These are phyloP conservation scores for Nautilus pompilius DNA, from an alignment of 1,140 invertebrate species.

Conservation along the genomic window DNA sequence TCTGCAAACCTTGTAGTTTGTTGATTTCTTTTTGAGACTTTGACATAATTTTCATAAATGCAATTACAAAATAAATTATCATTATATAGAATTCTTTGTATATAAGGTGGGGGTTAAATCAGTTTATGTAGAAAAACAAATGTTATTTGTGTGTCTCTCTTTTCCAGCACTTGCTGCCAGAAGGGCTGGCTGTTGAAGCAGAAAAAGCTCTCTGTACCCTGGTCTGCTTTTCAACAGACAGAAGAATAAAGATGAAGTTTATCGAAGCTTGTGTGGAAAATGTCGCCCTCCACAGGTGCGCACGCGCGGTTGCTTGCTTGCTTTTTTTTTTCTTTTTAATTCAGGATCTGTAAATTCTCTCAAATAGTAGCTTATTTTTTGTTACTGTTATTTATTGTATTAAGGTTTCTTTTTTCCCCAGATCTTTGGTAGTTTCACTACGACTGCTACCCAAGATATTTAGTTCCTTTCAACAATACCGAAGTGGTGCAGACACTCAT, in stretches of 20 bases:
- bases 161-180: conserved; percentile 71
- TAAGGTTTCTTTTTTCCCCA: conserved; percentile 52
- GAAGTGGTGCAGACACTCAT: conserved; percentile 58
- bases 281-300: conserved; percentile 74
- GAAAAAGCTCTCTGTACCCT: conserved; percentile 87
- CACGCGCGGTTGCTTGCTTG: not conserved
- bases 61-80: not conserved
- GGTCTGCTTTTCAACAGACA: conserved; percentile 80
- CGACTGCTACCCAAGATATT: conserved; percentile 84
- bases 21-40: conserved; percentile 5
- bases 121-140: too few relatives aligned
- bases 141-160: not conserved
- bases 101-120: too few relatives aligned
- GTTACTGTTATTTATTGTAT: too few relatives aligned
- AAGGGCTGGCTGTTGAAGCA: conserved; percentile 83
- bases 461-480: conserved; percentile 84
- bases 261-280: conserved; percentile 92
- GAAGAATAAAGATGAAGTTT: conserved; percentile 88
- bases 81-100: too few relatives aligned
- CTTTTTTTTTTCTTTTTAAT: conserved; percentile 8
- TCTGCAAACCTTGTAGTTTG: not conserved
- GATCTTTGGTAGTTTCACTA: conserved; percentile 84
- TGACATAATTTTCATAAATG: not conserved
- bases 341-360: too few relatives aligned
- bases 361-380: too few relatives aligned